These are phyloP conservation scores for Drosophila ficusphila DNA, from an alignment of 1,140 invertebrate species.

Conservation along the genomic window DNA sequence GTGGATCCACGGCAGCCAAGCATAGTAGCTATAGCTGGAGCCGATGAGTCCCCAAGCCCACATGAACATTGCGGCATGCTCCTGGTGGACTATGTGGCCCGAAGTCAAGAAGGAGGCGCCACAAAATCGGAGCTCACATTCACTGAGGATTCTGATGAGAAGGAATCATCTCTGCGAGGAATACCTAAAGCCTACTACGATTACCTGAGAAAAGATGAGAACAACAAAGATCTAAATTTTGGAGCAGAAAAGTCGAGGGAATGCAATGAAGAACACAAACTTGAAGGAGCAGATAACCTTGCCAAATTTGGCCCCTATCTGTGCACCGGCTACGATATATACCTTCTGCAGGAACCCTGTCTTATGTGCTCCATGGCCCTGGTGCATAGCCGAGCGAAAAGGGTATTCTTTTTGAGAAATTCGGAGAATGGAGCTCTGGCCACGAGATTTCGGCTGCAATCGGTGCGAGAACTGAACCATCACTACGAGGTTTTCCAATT, in stretches of 20 bases:
- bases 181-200: conserved; percentile 53
- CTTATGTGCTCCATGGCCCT: conserved; percentile 97
- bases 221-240: conserved; percentile 41
- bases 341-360: conserved; percentile 94
- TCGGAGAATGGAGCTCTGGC: conserved; percentile 89
- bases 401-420: conserved; percentile 91
- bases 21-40: conserved; percentile 88
- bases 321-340: conserved; percentile 95
- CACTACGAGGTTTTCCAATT: conserved; percentile 91
- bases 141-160: conserved; percentile 11
- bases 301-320: conserved; percentile 89
- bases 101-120: conserved; percentile 91
- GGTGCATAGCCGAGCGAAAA: conserved; percentile 92
- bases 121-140: conserved; percentile 85
- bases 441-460: conserved; percentile 90
- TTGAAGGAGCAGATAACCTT: conserved; percentile 62
- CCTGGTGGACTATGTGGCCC: conserved; percentile 93
- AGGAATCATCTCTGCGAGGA: conserved; percentile 45
- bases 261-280: conserved; percentile 36
- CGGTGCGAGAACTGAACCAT: conserved; percentile 93
- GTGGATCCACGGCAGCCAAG: conserved; percentile 88
- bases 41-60: conserved; percentile 87
- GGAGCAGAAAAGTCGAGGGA: conserved; percentile 62
- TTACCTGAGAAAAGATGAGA: conserved; percentile 41
- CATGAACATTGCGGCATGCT: conserved; percentile 94